Percentiles rank a stretch among this genome's conserved stretches.
Evolutionary conservation across 2,797 vertebrate species (phyloP).

Genomic region (Siniperca scherzeri): DNA sequence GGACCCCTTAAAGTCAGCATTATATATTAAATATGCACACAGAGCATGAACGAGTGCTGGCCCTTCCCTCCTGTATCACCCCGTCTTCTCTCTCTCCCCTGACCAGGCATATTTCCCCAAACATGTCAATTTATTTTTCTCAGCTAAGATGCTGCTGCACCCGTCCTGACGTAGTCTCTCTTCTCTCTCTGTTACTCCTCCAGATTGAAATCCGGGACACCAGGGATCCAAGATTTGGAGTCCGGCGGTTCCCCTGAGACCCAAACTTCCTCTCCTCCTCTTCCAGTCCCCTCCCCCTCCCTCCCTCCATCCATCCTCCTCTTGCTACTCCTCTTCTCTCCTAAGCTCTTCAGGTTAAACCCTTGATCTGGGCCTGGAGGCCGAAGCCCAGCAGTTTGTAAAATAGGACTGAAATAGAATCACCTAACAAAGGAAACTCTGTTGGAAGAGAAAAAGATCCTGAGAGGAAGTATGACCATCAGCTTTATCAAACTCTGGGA

Average conservation of each 20-base stretch:
- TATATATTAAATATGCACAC: background rate
- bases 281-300: background rate
- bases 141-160: background rate
- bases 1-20: background rate
- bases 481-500: slow-evolving; percentile 78
- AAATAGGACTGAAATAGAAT: slow-evolving; percentile 63
- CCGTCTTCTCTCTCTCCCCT: background rate
- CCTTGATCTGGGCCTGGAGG: slow-evolving; percentile 62
- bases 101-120: background rate
- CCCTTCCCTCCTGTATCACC: background rate
- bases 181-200: slow-evolving; percentile 42
- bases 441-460: slow-evolving; percentile 55
- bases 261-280: background rate
- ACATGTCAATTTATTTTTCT: background rate
- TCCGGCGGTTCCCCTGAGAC: slow-evolving; percentile 79
- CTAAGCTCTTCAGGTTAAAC: slow-evolving; percentile 66
- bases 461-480: slow-evolving; percentile 53
- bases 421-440: slow-evolving; percentile 57
- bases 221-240: slow-evolving; percentile 73
- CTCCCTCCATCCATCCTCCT: background rate
- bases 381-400: slow-evolving; percentile 64
- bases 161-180: slow-evolving; percentile 26
- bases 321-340: slow-evolving; percentile 3
- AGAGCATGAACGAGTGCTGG: background rate
- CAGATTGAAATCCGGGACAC: slow-evolving; percentile 83